A percentile compares a stretch with the other conserved stretches of the same genome.
Conservation (phyloP, 1,140 invertebrate genomes). For the Lasioglossum baleicum region DNA sequence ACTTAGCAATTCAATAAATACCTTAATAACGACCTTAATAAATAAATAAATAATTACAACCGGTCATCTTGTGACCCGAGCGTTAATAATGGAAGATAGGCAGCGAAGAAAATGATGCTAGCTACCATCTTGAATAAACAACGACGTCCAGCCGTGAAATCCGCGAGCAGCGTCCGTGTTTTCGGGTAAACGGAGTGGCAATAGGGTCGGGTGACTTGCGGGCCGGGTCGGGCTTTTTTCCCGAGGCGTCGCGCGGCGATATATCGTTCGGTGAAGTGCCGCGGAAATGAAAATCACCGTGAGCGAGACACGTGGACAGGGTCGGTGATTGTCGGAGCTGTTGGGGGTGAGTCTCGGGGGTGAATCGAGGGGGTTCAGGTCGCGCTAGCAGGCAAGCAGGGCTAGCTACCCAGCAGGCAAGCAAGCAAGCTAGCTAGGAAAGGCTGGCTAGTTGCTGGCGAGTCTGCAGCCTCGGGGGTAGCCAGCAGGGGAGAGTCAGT, state of each 20-base stretch:
- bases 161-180: neutral
- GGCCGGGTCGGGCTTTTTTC: neutral
- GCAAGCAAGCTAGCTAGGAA: neutral
- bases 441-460: neutral
- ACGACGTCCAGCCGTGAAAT: no score
- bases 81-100: no score
- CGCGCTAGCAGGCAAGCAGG: constrained; percentile 45
- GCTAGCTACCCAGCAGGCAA: no score
- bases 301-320: constrained; percentile 77
- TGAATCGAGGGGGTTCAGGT: constrained; percentile 33
- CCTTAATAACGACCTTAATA: no score
- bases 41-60: no score
- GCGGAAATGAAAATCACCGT: constrained; percentile 79
- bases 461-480: no score
- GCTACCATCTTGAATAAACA: no score
- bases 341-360: constrained; percentile 33
- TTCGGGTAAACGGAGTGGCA: neutral
- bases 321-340: constrained; percentile 57
- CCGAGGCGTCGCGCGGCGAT: constrained; percentile 1
- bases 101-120: no score
- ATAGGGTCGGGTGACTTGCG: neutral
- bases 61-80: no score
- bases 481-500: constrained; percentile 47
- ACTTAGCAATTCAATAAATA: no score
- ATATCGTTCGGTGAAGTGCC: constrained; percentile 67